These are phyloP conservation scores for Cranoglanis bouderius DNA, from an alignment of 2,113 vertebrate species.

Conservation along the genomic window DNA sequence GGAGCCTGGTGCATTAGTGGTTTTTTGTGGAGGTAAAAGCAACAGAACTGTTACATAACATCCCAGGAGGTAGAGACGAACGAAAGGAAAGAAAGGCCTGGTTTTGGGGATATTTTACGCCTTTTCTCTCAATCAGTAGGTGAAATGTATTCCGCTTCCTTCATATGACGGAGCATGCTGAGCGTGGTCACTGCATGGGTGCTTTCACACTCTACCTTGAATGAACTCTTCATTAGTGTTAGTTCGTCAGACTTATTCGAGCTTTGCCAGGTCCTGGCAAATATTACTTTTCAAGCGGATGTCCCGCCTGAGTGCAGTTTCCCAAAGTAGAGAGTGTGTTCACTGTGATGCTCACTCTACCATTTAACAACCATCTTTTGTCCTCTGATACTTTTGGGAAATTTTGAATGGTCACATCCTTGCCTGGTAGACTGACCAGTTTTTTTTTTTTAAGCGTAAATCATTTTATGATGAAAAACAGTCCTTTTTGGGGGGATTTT, in stretches of 20 bases:
- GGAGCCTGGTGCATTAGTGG: slow-evolving; percentile 31
- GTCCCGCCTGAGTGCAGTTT: neutral
- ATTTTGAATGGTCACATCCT: slow-evolving; percentile 4
- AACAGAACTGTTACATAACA: slow-evolving; percentile 58
- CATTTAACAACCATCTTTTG: neutral
- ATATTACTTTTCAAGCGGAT: neutral
- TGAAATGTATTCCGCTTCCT: slow-evolving; percentile 50
- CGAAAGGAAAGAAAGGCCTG: slow-evolving; percentile 48
- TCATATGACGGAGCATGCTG: slow-evolving; percentile 50
- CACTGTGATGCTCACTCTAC: neutral
- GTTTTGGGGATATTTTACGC: slow-evolving; percentile 7
- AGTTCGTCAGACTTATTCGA: neutral
- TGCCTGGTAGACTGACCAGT: neutral
- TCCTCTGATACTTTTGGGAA: neutral
- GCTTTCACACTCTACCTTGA: slow-evolving; percentile 26
- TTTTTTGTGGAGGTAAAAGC: slow-evolving; percentile 63
- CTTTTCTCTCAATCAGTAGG: neutral
- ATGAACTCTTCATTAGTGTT: slow-evolving; percentile 10
- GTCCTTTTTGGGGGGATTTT: neutral
- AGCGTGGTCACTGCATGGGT: slow-evolving; percentile 33
- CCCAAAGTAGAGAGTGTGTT: neutral
- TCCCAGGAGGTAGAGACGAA: slow-evolving; percentile 59
- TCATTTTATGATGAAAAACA: neutral
- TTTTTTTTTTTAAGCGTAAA: neutral
- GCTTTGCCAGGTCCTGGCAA: slow-evolving; percentile 33